Base-by-base conservation (phyloP, 2,888 invertebrate species). In the Phortica magna region DNA sequence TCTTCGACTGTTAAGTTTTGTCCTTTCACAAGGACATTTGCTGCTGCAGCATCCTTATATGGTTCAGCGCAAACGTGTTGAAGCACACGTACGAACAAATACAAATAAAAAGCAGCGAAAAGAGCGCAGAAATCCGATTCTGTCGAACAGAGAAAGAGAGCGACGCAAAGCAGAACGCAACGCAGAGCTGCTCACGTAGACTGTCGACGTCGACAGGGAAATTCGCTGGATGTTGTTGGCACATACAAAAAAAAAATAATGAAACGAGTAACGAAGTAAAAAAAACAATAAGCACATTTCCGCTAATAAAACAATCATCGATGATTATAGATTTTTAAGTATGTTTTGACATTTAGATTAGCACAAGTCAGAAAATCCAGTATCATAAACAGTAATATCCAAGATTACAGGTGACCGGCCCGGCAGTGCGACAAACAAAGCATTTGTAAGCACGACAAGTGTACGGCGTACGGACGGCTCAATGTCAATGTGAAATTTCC, bases 11-110 rank as follows among this genome's bases (percentile, higher is more conserved):
- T 43, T 55, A 71, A 10, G 14, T 9, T 61, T 48, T 73, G 73
- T 31, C 73, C 61, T 73, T 73, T 42, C 43, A 22, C 73, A 73
- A 73, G 64, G 73, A 64, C 73, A 73, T 48, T 12, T 9, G 39
- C 42, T 19, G 2, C 7, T 7, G n/a, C 73, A 73, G 73, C 73
- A 73, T 73, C 64, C 64, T 43, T 19, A n/a, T n/a, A n/a, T n/a
- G n/a, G n/a, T n/a, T n/a, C n/a, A n/a, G n/a, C n/a, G 53, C 70
- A 31, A n/a, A 5, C 12, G 31, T 71, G 19, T 10, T 65, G 65
- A 65, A 65, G 39, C 39, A 10, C 65, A 65, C 65, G 65, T 65
- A 12, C 65, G 10, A 3, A 5, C 10, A 41, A 39, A 7, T 14
- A 65, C 48, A 43, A 48, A 48, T 7, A 9, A 48, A 12, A 31